A percentile compares a stretch with the other conserved stretches of the same genome.
These are phyloP conservation scores for Cheilosia urbana DNA, from an alignment of 2,888 invertebrate species.

Conservation along the genomic window DNA sequence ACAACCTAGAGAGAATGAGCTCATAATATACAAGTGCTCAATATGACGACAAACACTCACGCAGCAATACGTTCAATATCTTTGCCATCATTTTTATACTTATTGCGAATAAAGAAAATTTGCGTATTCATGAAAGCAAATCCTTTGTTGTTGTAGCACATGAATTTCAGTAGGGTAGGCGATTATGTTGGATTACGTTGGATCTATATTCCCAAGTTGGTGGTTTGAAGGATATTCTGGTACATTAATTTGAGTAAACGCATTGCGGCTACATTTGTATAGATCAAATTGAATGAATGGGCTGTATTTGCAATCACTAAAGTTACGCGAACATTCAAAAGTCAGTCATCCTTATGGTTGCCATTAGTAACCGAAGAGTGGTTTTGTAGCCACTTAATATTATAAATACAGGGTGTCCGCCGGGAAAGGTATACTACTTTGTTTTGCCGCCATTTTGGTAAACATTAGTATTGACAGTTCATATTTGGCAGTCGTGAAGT, in stretches of 20 bases:
- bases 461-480: too few relatives aligned
- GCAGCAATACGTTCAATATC: not conserved
- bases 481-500: too few relatives aligned
- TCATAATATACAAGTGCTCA: not conserved
- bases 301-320: not conserved
- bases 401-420: too few relatives aligned
- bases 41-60: not conserved
- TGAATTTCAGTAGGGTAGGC: not conserved
- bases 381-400: not conserved
- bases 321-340: not conserved
- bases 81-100: not conserved
- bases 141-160: slow-evolving; percentile 2
- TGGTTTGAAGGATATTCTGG: not conserved
- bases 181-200: too few relatives aligned
- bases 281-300: not conserved
- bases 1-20: too few relatives aligned
- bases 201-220: not conserved
- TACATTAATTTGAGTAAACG: slow-evolving; percentile 10
- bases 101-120: slow-evolving; percentile 2
- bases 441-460: too few relatives aligned
- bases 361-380: slow-evolving; percentile 12
- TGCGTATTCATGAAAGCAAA: slow-evolving; percentile 16
- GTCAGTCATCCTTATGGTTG: slow-evolving; percentile 6
- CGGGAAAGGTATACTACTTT: too few relatives aligned
- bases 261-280: slow-evolving; percentile 8